Base-by-base conservation (phyloP, 2,888 invertebrate species). In the Cantharis flavilabris region DNA sequence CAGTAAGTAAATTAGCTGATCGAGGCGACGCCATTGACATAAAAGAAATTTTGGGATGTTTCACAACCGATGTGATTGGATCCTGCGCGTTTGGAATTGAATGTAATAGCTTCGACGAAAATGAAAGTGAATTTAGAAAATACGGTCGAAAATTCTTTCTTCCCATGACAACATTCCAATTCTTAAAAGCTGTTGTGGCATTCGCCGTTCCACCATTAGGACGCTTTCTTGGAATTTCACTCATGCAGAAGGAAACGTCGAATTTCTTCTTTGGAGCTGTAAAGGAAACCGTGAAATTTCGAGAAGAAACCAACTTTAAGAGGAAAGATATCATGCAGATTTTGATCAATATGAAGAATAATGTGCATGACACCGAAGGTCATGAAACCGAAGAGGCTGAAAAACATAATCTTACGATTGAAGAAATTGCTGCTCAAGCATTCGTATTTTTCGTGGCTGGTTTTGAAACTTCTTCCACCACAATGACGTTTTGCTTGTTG, bases 21-120 rank as follows among this genome's bases (percentile, higher is more conserved):
- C 84, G 69, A 73, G 83, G 33, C 9, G 72, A 82, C 7, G 83
- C 86, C 0, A 77, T 88, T 0, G 90, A 91, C 70, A 83, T 90
- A 1, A 89, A 88, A 81, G 89, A 89, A 49, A 73, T 89, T 9
- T 84, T 88, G 30, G 87, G 88, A 0, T 86, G 89, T 4, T 90
- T 86, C 79, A 89, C 90, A 1, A 89, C 89, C 9, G 90, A 91
- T 81, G 89, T 90, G 0, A 90, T 91, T 30, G 90, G 90, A 0
- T 89, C 89, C 69, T 89, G 90, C 69, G 91, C 90, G 14, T 92
- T 91, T 82, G 91, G 91, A 33, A 87, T 91, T 5, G 90, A 91
- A 80, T 89, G 90, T 79, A 89, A 91, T 81, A 89, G 90, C 26
- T 89, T 91, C 71, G 87, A 88, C 67, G 88, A 90, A 83, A 86